These are phyloP conservation scores for Brachynemurus nebulosus DNA, from an alignment of 2,888 invertebrate species.

Conservation along the genomic window DNA sequence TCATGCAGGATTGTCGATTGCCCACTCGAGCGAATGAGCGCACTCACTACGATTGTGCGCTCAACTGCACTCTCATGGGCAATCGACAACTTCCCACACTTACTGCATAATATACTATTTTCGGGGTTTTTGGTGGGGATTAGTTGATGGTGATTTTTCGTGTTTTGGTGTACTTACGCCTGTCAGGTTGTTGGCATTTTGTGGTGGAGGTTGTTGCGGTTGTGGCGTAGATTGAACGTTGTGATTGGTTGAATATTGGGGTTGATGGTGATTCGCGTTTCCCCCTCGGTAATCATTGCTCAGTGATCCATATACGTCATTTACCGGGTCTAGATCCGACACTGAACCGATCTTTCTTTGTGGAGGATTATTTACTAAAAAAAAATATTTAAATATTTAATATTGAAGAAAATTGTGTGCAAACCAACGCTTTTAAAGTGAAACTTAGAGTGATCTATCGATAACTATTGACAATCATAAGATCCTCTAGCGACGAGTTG, in stretches of 20 bases:
- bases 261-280: conserved; percentile 26
- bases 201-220: conserved; percentile 20
- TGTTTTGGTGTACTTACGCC: conserved; percentile 1
- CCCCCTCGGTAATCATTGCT: conserved; percentile 18
- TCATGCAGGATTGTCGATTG: too few relatives aligned
- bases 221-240: conserved; percentile 19
- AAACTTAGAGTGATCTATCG: too few relatives aligned
- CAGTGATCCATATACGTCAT: conserved; percentile 68
- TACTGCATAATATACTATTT: too few relatives aligned
- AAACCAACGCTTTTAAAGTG: too few relatives aligned
- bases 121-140: neutral
- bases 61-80: too few relatives aligned
- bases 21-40: too few relatives aligned
- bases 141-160: neutral
- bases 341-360: conserved; percentile 64
- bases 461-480: too few relatives aligned
- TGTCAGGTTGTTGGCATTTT: conserved; percentile 7
- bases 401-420: too few relatives aligned
- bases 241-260: conserved; percentile 23
- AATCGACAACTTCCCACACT: too few relatives aligned
- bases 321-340: conserved; percentile 88
- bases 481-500: too few relatives aligned
- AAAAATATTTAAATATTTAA: conserved; percentile 8
- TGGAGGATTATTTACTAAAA: conserved; percentile 36
- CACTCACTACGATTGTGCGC: too few relatives aligned